Percentiles rank a stretch among this genome's conserved stretches.
These are phyloP conservation scores for Aplysina aerophoba DNA, from an alignment of 37 sponge, comb jelly and placozoan genomes.

Conservation along the genomic window DNA sequence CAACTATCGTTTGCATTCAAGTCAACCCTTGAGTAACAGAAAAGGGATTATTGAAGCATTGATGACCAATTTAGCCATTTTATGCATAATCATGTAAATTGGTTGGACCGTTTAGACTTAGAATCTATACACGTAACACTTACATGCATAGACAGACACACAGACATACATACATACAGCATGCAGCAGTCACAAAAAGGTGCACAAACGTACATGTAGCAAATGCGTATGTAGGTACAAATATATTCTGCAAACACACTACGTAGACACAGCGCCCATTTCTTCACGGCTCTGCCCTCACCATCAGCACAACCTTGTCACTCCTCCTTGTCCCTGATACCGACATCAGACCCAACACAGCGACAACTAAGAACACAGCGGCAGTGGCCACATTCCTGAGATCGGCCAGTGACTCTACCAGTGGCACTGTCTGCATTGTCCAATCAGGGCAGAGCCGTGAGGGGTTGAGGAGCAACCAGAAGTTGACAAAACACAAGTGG, in stretches of 20 bases:
- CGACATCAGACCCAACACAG: slow-evolving; percentile 12
- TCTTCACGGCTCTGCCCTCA: background rate
- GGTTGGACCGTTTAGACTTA: too few species aligned
- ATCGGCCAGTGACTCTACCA: slow-evolving; percentile 66
- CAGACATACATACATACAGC: background rate
- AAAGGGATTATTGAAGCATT: too few species aligned
- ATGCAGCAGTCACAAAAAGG: background rate
- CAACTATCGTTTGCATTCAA: too few species aligned
- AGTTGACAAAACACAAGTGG: slow-evolving; percentile 78
- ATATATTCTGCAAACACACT: background rate
- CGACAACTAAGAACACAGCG: slow-evolving; percentile 34
- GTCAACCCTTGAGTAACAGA: too few species aligned
- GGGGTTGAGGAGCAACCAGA: slow-evolving; percentile 73
- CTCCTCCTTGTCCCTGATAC: background rate
- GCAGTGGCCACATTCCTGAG: slow-evolving; percentile 72
- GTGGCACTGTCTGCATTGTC: slow-evolving; percentile 87
- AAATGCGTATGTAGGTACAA: background rate
- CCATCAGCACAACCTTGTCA: slow-evolving; percentile 20
- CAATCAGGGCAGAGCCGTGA: slow-evolving; percentile 82
- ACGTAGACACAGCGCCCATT: background rate
- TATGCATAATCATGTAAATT: too few species aligned
- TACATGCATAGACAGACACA: background rate
- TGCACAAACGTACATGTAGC: background rate
- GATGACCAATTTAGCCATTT: too few species aligned
- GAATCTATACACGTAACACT: background rate